These are phyloP conservation scores for Lagopus leucura DNA, from an alignment of 2,113 vertebrate species.

Conservation along the genomic window DNA sequence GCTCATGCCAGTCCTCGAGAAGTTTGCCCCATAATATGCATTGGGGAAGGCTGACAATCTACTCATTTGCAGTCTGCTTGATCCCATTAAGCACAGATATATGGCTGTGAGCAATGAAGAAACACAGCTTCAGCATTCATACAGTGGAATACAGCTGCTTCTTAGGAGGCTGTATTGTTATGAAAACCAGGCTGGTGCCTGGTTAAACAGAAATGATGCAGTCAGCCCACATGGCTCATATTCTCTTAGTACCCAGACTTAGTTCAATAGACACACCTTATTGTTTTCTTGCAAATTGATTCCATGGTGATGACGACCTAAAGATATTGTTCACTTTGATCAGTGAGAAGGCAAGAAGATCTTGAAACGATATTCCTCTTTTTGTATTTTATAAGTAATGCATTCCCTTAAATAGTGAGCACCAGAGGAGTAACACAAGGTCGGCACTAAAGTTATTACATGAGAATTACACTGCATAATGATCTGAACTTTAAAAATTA, in stretches of 20 bases:
- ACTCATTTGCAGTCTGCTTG: not conserved
- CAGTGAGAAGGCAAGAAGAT: not conserved
- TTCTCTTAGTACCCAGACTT: not conserved
- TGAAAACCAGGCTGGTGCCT: not conserved
- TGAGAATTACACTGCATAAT: conserved; percentile 70
- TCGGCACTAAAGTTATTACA: conserved; percentile 59
- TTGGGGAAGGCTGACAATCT: not conserved
- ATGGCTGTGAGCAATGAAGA: not conserved
- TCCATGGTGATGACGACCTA: not conserved
- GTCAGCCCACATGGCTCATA: not conserved
- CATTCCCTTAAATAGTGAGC: conserved; percentile 26
- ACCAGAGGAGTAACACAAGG: conserved; percentile 23
- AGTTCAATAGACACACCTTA: not conserved
- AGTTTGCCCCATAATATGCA: not conserved
- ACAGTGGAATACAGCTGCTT: not conserved
- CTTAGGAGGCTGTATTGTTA: not conserved
- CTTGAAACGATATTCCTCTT: not conserved
- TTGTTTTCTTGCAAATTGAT: not conserved
- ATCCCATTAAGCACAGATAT: not conserved
- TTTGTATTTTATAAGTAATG: not conserved
- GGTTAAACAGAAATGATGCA: not conserved
- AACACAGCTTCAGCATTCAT: not conserved
- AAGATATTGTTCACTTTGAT: not conserved
- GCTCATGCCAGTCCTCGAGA: not conserved
- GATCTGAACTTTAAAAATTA: conserved; percentile 69